phyloP scores from a whole-genome alignment of 2,888 invertebrate species.

The Allophyes oxyacanthae region DNA sequence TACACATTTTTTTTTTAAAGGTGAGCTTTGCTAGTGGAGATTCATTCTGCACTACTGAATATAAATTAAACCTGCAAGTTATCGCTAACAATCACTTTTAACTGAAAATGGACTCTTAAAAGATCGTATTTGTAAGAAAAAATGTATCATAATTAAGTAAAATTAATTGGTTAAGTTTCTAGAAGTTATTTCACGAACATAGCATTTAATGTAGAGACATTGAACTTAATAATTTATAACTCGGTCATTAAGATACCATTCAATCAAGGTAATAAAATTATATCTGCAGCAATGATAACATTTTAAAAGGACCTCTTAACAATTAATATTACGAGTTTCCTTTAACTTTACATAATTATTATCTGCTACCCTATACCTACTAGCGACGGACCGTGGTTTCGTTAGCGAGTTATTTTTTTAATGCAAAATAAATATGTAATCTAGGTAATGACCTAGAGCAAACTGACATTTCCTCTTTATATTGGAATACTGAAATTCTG shows the following conservation, averaged over 20 bases:
- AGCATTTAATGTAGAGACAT: slow-evolving; percentile 5
- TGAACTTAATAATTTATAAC: slow-evolving; percentile 46
- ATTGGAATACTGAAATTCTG: not conserved
- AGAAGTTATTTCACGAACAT: slow-evolving; percentile 26
- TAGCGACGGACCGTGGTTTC: too few species aligned
- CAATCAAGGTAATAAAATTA: slow-evolving; percentile 36
- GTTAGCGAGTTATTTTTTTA: too few species aligned
- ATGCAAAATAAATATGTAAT: too few species aligned
- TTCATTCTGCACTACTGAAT: slow-evolving; percentile 12
- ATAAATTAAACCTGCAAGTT: slow-evolving; percentile 6
- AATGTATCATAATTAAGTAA: slow-evolving; percentile 17
- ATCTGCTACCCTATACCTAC: not conserved
- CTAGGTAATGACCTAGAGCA: too few species aligned
- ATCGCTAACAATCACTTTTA: slow-evolving; percentile 5
- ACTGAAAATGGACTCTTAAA: slow-evolving; percentile 6
- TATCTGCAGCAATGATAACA: slow-evolving; percentile 24
- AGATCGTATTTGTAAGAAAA: slow-evolving; percentile 1
- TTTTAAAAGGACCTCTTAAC: slow-evolving; percentile 41
- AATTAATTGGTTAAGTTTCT: slow-evolving; percentile 38
- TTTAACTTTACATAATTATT: slow-evolving; percentile 7
- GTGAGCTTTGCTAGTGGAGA: too few species aligned
- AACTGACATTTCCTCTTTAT: slow-evolving; percentile 3
- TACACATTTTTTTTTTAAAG: too few species aligned
- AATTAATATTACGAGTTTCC: slow-evolving; percentile 22
- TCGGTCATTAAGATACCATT: slow-evolving; percentile 39